A percentile compares a stretch with the other conserved stretches of the same genome.
Conservation (phyloP, 2,113 vertebrate species). For the Rynchops niger region DNA sequence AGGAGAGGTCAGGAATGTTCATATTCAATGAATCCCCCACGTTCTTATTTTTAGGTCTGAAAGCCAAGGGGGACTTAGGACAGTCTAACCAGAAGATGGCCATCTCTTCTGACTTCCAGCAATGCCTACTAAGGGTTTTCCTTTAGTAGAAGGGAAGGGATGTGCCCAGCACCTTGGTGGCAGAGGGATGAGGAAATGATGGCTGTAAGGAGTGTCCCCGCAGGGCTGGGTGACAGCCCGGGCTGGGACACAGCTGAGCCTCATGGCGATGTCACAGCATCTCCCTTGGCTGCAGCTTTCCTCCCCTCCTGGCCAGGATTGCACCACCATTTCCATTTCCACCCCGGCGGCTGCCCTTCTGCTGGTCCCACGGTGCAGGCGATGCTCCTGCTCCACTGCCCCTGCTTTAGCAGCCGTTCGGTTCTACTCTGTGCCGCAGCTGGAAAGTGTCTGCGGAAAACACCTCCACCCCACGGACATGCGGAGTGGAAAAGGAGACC, state of each 20-base stretch:
- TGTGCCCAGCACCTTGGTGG: background rate
- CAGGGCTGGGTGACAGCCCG: background rate
- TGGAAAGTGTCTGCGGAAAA: background rate
- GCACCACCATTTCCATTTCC: background rate
- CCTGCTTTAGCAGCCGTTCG: background rate
- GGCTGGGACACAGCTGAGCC: background rate
- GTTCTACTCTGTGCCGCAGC: background rate
- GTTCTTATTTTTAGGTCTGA: rapidly evolving
- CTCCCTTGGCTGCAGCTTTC: background rate
- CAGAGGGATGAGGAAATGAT: background rate
- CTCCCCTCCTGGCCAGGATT: background rate
- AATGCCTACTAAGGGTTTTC: rapidly evolving
- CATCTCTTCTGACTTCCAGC: background rate
- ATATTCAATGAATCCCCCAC: rapidly evolving
- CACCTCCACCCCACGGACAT: background rate
- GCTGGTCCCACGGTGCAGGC: rapidly evolving
- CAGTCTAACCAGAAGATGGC: rapidly evolving
- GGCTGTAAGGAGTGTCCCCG: background rate
- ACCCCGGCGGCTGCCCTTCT: background rate
- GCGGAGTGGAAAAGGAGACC: background rate
- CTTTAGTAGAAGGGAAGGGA: background rate
- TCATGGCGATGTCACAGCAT: rapidly evolving
- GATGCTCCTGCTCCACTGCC: background rate
- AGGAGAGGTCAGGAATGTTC: background rate
- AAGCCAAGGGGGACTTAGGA: background rate